Evolutionary conservation across 2,888 invertebrate species (phyloP).

Genomic region (Sabatieria punctata): DNA sequence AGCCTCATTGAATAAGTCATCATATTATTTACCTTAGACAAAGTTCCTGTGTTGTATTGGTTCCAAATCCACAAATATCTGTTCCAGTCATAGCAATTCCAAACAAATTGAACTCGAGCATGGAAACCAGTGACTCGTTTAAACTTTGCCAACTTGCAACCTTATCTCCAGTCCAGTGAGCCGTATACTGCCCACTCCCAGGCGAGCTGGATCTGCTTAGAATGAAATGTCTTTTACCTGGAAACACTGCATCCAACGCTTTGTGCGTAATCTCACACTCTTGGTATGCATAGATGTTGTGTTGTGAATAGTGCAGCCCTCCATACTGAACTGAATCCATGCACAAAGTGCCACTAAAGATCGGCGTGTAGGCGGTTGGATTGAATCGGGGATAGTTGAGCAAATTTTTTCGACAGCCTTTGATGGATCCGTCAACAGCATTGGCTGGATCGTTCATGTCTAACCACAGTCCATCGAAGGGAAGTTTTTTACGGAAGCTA

Average conservation of each 20-base stretch:
- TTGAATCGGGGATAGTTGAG: conserved; percentile 24
- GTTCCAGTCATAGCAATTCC: conserved; percentile 28
- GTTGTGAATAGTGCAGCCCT: conserved; percentile 37
- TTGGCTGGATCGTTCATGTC: conserved; percentile 72
- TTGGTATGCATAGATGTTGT: conserved; percentile 43
- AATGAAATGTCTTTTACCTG: conserved; percentile 33
- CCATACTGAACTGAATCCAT: conserved; percentile 55
- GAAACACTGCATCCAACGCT: too few species aligned
- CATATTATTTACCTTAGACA: conserved; percentile 25
- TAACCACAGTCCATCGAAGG: conserved; percentile 64
- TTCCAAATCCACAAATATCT: conserved; percentile 35
- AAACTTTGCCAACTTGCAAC: conserved; percentile 45
- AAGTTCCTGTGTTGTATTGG: conserved; percentile 28
- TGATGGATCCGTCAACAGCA: conserved; percentile 39
- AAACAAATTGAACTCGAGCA: conserved; percentile 39
- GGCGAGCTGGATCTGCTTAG: conserved; percentile 60
- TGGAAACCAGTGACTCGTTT: conserved; percentile 47
- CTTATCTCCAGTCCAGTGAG: conserved; percentile 37
- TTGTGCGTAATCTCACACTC: too few species aligned
- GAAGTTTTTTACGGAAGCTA: conserved; percentile 40
- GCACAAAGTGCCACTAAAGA: conserved; percentile 52
- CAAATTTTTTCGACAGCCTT: conserved; percentile 16
- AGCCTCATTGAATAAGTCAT: too few species aligned
- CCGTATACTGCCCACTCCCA: conserved; percentile 53
- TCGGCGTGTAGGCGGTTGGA: conserved; percentile 11